A percentile compares a stretch with the other conserved stretches of the same genome.
Conservation (phyloP, 2,888 invertebrate species). For the Dyspetes luteomarginatus region DNA sequence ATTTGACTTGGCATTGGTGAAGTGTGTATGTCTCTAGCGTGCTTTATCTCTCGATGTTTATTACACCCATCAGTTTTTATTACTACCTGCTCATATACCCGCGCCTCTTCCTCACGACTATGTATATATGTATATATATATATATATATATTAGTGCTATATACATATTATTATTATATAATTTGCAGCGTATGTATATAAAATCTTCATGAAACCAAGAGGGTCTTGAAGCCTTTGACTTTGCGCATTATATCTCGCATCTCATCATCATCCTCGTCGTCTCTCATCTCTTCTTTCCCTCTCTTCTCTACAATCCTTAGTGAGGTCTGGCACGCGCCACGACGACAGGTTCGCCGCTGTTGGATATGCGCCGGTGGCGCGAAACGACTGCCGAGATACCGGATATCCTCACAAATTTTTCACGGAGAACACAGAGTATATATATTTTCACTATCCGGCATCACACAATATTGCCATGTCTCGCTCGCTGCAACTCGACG, state of each 20-base stretch:
- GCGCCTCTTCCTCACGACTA: conserved; percentile 8
- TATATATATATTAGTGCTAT: background rate
- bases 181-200: conserved; percentile 7
- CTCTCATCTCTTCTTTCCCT: conserved; percentile 23
- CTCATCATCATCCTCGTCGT: conserved; percentile 37
- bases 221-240: conserved; percentile 46
- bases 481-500: conserved; percentile 24
- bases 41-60: conserved; percentile 43
- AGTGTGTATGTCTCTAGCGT: background rate
- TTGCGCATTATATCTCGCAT: conserved; percentile 41
- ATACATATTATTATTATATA: background rate
- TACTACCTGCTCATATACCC: conserved; percentile 10
- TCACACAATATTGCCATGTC: background rate
- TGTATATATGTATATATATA: conserved; percentile 11
- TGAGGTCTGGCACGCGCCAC: conserved; percentile 69
- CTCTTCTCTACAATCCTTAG: conserved; percentile 42
- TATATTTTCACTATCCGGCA: conserved; percentile 7
- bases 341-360: conserved; percentile 65
- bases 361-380: conserved; percentile 41
- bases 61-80: conserved; percentile 53
- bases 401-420: conserved; percentile 66
- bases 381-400: conserved; percentile 63
- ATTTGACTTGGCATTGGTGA: conserved; percentile 52
- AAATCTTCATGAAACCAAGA: conserved; percentile 13
- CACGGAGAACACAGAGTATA: conserved; percentile 44